Base-by-base conservation (phyloP, 2,888 invertebrate species). In the Gryllus longicercus region DNA sequence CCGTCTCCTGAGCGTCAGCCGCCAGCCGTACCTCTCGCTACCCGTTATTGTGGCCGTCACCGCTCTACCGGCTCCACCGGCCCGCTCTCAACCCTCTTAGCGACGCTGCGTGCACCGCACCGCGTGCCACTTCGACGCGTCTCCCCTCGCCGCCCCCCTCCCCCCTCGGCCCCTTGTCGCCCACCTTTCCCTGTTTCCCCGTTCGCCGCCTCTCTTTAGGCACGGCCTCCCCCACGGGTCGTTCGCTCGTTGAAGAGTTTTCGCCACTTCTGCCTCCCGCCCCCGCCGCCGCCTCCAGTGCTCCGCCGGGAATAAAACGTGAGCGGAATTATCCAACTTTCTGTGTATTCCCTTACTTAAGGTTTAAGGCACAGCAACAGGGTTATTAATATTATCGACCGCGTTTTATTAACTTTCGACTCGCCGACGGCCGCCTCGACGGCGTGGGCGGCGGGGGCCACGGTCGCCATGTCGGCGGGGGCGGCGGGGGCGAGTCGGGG, bases 251-350 rank as follows among this genome's bases (percentile, higher is more conserved):
- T 63, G 63, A 63, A 63, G 63, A 63, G 63, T 18, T 63, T n/a
- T n/a, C 63, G 63, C 63, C 63, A 63, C 63, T 63, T 63, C 63
- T 38, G 8, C 38, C 63, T 18, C 63, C n/a, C 63, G 63, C n/a
- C n/a, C 63, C n/a, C n/a, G n/a, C 63, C 63, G 16, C 12, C 63
- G 16, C 63, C 63, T 16, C 63, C 63, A 63, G n/a, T 14, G n/a
- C 63, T n/a, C 63, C 63, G n/a, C 63, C 63, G n/a, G n/a, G 63
- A 63, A 63, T 63, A 63, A 63, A 63, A 63, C 63, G 63, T 63
- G 63, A 63, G 63, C 63, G 63, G 63, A 63, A 63, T 63, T 63
- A 63, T 63, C 63, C 63, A 63, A 14, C 63, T 18, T 63, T 63
- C 63, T 63, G 63, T 63, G 63, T 63, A 63, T 63, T 63, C 63